Base-by-base conservation (phyloP, 2,797 vertebrate genomes). In the Spondyliosoma cantharus region DNA sequence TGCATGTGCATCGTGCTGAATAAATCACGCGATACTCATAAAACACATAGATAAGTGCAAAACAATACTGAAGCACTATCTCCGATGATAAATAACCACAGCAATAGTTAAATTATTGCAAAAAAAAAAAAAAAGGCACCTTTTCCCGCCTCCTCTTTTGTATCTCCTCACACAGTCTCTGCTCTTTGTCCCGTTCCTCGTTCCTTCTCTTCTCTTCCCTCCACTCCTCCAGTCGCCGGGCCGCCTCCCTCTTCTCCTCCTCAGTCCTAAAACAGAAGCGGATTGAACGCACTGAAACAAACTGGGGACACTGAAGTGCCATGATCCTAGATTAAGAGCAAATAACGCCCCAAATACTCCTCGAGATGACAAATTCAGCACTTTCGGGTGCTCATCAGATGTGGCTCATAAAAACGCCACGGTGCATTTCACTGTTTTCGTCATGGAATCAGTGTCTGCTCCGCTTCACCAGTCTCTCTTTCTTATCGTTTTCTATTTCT, bases 161-260 rank as follows among this genome's bases (percentile, higher is more conserved):
- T 58, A 94, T 93, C 68, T 97, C 93, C 50, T 95, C 92, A 58
- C 90, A 89, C 69, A 95, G 71, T 77, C 87, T 95, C 82, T 91
- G 89, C 65, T 94, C 82, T 70, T 91, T 89, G 80, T 96, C 95
- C 82, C 89, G 74, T 64, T 93, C 91, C 80, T 93, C 81, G 78
- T 91, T 93, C 74, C 89, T 73, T 86, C 86, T 93, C 87, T 93
- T 96, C 76, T 94, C 89, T 62, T 93, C 95, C 84, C 91, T 97
- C 97, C 97, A 97, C 54, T 87, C 89, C 86, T 97, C 93, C 64
- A 95, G 67, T 50, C 77, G 91, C 64, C 74, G 76, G n/a, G 94
- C 90, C 7, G 81, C 87, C 83, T 93, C 93, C 82, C 74, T 95
- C 86, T 89, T 96, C 90, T 96, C 89, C 76, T 96, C 94, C 68